phyloP scores from a whole-genome alignment of 2,113 vertebrate genomes.

The Lanius ludovicianus region DNA sequence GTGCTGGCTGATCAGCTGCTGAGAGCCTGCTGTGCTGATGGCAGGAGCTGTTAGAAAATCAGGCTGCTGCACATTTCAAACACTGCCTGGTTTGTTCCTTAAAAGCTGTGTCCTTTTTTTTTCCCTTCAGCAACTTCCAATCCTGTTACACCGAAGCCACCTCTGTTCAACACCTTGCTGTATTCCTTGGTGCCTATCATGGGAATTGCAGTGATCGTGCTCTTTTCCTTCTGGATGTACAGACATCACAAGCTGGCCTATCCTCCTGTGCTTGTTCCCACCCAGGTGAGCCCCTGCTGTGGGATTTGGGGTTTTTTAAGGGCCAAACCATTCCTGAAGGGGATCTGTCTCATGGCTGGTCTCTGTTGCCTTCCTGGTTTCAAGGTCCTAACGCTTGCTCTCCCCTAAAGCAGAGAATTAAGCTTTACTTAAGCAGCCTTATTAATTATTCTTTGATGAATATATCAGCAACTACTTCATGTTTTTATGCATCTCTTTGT shows the following conservation, averaged over 20 bases:
- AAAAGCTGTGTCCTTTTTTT: background rate
- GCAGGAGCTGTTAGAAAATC: background rate
- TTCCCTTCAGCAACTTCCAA: conserved; percentile 87
- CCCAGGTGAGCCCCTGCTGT: conserved; percentile 84
- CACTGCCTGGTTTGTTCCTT: background rate
- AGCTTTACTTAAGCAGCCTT: conserved; percentile 10
- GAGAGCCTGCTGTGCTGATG: background rate
- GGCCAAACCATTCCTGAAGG: background rate
- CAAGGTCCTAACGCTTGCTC: background rate
- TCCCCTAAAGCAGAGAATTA: background rate
- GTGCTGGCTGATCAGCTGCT: background rate
- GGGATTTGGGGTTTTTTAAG: background rate
- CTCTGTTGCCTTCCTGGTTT: background rate
- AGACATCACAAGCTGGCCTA: conserved; percentile 97
- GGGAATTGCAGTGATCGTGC: conserved; percentile 88
- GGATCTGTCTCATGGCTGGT: background rate
- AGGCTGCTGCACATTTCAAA: background rate
- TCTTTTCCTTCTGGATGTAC: conserved; percentile 98
- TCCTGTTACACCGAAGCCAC: conserved; percentile 87
- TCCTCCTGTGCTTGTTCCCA: conserved; percentile 95
- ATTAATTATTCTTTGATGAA: background rate
- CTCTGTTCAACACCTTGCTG: conserved; percentile 92
- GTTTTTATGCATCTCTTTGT: background rate
- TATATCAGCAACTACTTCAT: background rate
- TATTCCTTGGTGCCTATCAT: conserved; percentile 96